phyloP scores from a whole-genome alignment of 2,113 vertebrate genomes.

The Xyrauchen texanus region DNA sequence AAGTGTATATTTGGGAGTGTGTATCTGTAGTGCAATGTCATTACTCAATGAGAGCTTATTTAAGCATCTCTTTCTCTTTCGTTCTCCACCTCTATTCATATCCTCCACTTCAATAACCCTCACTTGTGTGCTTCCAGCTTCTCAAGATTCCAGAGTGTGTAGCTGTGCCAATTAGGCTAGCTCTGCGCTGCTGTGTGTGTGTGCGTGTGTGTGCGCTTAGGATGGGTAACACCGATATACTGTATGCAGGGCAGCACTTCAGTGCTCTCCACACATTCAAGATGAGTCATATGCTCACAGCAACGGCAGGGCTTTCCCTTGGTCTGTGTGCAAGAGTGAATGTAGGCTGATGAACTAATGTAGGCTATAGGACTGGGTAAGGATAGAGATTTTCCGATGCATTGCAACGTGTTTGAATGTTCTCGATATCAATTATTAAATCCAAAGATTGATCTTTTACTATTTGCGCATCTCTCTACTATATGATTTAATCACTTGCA shows the following conservation, averaged over 20 bases:
- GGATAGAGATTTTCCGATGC: no score
- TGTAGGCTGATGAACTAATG: no score
- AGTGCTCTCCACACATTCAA: constrained; percentile 22
- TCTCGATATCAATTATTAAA: no score
- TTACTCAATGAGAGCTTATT: not conserved
- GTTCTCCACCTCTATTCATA: not conserved
- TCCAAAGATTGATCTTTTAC: no score
- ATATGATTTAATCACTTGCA: no score
- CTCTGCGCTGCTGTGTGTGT: constrained; percentile 8
- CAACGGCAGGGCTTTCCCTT: constrained; percentile 48
- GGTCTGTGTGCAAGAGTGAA: not conserved
- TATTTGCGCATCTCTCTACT: no score
- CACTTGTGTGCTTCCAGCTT: constrained; percentile 15
- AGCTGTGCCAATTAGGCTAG: not conserved
- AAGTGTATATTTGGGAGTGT: not conserved
- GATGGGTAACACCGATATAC: constrained; percentile 25
- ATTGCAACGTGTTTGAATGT: no score
- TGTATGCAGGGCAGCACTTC: constrained; percentile 30
- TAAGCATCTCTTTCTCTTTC: not conserved
- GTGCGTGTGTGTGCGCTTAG: not conserved
- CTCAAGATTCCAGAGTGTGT: constrained; percentile 13
- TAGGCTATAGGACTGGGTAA: no score
- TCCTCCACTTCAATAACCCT: constrained; percentile 23
- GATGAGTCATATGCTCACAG: constrained; percentile 38
- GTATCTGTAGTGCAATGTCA: not conserved